Evolutionary conservation across 1,140 invertebrate species (phyloP).

Genomic region (Zaprionus ghesquierei): DNA sequence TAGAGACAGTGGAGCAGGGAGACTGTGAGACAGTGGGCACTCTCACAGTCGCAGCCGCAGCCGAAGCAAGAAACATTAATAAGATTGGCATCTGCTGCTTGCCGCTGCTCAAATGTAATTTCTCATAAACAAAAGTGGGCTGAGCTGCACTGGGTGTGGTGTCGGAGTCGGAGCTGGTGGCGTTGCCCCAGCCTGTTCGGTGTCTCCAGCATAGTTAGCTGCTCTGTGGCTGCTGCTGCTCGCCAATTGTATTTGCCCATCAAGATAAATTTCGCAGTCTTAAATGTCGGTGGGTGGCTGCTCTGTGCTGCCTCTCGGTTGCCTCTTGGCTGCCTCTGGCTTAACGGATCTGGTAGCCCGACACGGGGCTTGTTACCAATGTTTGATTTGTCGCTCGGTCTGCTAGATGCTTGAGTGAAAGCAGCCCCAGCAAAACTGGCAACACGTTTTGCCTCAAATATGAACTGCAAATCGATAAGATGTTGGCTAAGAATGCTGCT

Average conservation of each 20-base stretch:
- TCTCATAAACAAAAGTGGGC: slow-evolving; percentile 78
- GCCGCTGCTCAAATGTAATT: slow-evolving; percentile 79
- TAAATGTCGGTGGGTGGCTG: slow-evolving; percentile 42
- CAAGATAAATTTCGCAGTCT: slow-evolving; percentile 58
- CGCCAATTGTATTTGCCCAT: slow-evolving; percentile 62
- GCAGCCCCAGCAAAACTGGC: not conserved
- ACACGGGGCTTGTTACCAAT: slow-evolving; percentile 45
- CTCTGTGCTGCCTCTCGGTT: slow-evolving; percentile 1
- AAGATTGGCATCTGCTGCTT: slow-evolving; percentile 79
- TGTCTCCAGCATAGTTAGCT: not conserved
- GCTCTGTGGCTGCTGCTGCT: slow-evolving; percentile 4
- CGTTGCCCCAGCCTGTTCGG: not conserved
- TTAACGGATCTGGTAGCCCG: slow-evolving; percentile 54
- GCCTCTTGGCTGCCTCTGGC: slow-evolving; percentile 3
- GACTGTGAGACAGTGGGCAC: not conserved
- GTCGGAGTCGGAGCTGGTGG: no score
- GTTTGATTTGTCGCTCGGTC: slow-evolving; percentile 10
- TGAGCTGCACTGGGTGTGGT: slow-evolving; percentile 71
- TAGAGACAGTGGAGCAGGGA: not conserved
- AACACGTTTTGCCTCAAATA: not conserved
- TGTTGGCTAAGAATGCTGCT: not conserved
- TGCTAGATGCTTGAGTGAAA: slow-evolving; percentile 13
- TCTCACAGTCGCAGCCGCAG: not conserved
- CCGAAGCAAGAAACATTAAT: slow-evolving; percentile 67
- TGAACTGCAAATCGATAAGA: not conserved